Conservation (phyloP, 2,797 vertebrate species). For the Pseudochaenichthys georgianus region DNA sequence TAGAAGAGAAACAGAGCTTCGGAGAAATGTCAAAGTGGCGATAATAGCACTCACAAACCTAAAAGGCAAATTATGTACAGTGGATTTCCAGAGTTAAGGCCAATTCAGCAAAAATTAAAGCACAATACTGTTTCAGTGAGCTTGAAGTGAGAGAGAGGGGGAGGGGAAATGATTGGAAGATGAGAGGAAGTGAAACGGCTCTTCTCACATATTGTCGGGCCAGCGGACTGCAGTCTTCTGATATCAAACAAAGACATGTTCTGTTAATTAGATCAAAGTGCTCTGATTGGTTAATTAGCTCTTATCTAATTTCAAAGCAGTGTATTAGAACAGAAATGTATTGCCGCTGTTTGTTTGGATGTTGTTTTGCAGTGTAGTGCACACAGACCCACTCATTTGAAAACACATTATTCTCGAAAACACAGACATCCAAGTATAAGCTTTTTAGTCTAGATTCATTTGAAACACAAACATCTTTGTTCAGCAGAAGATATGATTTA, state of each 20-base stretch:
- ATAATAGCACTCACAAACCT: conserved; percentile 11
- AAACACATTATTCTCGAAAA: neutral
- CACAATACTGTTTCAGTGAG: conserved; percentile 2
- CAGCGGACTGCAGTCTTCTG: conserved; percentile 29
- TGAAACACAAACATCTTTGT: conserved; percentile 30
- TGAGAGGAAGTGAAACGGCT: conserved; percentile 13
- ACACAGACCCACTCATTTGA: neutral
- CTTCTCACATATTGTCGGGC: conserved; percentile 21
- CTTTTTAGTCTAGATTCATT: conserved; percentile 28
- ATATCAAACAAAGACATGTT: conserved; percentile 48
- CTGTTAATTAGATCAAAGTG: conserved; percentile 55
- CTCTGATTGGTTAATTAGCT: conserved; percentile 64
- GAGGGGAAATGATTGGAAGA: conserved; percentile 20
- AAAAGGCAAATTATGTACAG: conserved; percentile 23
- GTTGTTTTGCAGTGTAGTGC: conserved; percentile 11
- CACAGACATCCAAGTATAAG: neutral
- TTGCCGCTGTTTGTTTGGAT: conserved; percentile 23
- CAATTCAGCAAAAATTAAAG: conserved; percentile 17
- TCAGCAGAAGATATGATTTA: conserved; percentile 36
- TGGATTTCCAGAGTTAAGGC: conserved; percentile 1
- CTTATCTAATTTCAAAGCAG: conserved; percentile 52
- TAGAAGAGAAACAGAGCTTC: conserved; percentile 14
- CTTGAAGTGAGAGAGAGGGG: neutral
- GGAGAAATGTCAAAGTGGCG: conserved; percentile 7
- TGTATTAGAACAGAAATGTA: conserved; percentile 47